Evolutionary conservation across 2,888 invertebrate species (phyloP).

Genomic region (Mythimna lalbum): DNA sequence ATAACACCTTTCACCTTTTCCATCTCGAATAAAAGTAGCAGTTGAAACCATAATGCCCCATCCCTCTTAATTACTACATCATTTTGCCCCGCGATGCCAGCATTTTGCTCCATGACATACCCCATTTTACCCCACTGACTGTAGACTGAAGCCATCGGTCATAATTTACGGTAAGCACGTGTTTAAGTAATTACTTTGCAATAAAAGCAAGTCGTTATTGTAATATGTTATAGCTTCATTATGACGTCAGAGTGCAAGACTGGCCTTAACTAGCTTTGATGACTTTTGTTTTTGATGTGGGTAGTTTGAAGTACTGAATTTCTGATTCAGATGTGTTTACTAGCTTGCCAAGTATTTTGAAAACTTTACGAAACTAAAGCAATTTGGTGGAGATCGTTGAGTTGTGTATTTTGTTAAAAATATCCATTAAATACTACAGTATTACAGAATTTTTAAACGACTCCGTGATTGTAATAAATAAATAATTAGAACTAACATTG

Average conservation of each 20-base stretch:
- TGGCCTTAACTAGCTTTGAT: constrained; percentile 27
- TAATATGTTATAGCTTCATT: constrained; percentile 52
- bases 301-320: constrained; percentile 3
- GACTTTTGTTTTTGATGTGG: constrained; percentile 25
- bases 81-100: neutral
- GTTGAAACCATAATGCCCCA: constrained; percentile 35
- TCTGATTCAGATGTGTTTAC: neutral
- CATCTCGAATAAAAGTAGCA: constrained; percentile 47
- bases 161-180: constrained; percentile 53
- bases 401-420: too few species aligned
- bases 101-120: neutral
- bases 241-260: constrained; percentile 35
- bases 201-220: constrained; percentile 49
- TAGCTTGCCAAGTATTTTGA: too few species aligned
- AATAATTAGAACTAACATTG: too few species aligned
- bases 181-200: constrained; percentile 56
- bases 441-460: too few species aligned
- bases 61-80: constrained; percentile 25
- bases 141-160: constrained; percentile 43
- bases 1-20: constrained; percentile 35
- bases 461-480: too few species aligned
- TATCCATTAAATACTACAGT: too few species aligned
- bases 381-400: too few species aligned
- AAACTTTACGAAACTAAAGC: too few species aligned
- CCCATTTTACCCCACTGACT: constrained; percentile 5